These are phyloP conservation scores for Oithona nana DNA, from an alignment of 2,888 invertebrate species.

Conservation along the genomic window DNA sequence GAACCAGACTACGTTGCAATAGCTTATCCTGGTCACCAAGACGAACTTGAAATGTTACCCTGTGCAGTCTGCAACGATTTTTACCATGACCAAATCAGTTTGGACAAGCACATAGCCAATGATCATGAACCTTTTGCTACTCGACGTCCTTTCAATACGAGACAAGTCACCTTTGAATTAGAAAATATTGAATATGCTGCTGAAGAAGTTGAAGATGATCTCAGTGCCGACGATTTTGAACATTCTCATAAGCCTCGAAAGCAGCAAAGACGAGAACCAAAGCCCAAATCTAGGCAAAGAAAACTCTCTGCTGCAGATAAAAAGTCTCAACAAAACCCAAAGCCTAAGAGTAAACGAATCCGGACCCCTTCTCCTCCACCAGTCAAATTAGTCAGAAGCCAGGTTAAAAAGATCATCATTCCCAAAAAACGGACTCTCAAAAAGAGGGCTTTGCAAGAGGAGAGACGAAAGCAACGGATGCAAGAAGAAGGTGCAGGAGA, in stretches of 20 bases:
- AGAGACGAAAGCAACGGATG: neutral
- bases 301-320: neutral
- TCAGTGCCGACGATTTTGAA: neutral
- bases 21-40: neutral
- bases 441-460: neutral
- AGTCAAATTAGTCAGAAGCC: neutral
- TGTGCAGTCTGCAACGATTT: neutral
- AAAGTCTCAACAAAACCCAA: too few species aligned
- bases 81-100: neutral
- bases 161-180: neutral
- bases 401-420: neutral
- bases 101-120: neutral
- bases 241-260: neutral
- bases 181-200: neutral
- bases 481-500: neutral
- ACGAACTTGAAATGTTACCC: neutral
- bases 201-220: neutral
- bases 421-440: neutral
- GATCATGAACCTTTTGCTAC: neutral
- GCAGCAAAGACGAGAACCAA: too few species aligned
- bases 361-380: neutral
- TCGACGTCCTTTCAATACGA: neutral
- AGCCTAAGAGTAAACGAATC: too few species aligned
- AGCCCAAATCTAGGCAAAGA: neutral
- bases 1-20: neutral